Evolutionary conservation across 2,888 invertebrate genomes (phyloP), one percentile per base, ranked within the genome.

Genomic region (Trissolcus japonicus): DNA sequence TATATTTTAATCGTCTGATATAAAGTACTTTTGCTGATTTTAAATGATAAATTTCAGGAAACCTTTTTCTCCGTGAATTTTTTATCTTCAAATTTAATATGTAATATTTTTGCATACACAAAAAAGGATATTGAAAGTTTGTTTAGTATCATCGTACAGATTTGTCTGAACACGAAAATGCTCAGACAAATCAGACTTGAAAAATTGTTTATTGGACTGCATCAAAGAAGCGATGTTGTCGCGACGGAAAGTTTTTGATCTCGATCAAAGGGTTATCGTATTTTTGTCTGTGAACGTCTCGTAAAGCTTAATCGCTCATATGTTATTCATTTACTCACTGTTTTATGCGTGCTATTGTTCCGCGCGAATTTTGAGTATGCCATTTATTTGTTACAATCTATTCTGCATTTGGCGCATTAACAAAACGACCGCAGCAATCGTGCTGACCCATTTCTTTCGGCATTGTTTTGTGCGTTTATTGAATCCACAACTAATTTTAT

Each of bases 231-330:
- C 68, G 51, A 6, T 35, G 61, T 17, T 68, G 75, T 75, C 73
- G 69, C 77, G 75, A 77, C 77, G 79, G 79, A 79, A 79, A 79
- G 75, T 79, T 79, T 77, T 75, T 35, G 35, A 35, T 35, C 75
- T 75, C 77, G 77, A 77, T 79, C 79, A 75, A 77, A 79, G 75
- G 77, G 79, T 79, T 79, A 79, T 79, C 79, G 75, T 77, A 79
- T 77, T 79, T 79, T 79, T 79, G 77, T 72, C 72, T 72, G 66
- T 63, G 68, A 16, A 16, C 66, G 76, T 56, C 76, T 79, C 76
- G 57, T 63, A 61, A 76, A 71, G 69, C 57, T 79, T 79, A 77
- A 77, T 77, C 75, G 73, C 75, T 72, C 62, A 66, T 71, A 66
- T 69, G 74, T 74, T 67, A 63, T 67, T 72, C 71, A 67, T 67